phyloP scores from a whole-genome alignment of 1,140 invertebrate genomes.

The Drosophila gunungcola region DNA sequence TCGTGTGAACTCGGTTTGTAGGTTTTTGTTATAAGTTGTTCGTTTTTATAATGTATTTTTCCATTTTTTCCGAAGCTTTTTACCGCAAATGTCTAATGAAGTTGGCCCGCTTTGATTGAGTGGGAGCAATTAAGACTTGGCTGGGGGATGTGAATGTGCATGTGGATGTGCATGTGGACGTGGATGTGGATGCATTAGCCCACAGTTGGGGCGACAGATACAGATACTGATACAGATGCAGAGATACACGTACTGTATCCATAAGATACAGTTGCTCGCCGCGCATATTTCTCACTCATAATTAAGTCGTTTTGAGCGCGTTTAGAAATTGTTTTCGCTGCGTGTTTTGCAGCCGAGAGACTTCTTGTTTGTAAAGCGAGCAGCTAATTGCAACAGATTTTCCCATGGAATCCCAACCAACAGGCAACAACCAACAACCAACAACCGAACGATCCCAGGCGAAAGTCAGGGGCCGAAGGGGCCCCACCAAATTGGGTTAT shows the following conservation, averaged over 20 bases:
- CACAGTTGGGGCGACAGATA: neutral
- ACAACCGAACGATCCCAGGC: conserved; percentile 26
- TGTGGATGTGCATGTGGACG: neutral
- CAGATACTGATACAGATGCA: conserved; percentile 11
- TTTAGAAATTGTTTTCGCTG: conserved; percentile 84
- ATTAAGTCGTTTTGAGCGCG: conserved; percentile 82
- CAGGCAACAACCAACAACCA: conserved; percentile 9
- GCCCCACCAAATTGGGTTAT: conserved; percentile 71
- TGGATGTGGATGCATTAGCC: conserved; percentile 6
- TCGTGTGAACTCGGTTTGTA: conserved; percentile 83
- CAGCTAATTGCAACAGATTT: conserved; percentile 82
- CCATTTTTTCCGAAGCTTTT: conserved; percentile 54
- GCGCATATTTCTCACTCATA: conserved; percentile 82
- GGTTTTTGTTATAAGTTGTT: conserved; percentile 72
- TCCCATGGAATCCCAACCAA: conserved; percentile 55
- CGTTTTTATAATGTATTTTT: conserved; percentile 25
- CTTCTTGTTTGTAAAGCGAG: conserved; percentile 68
- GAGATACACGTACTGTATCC: conserved; percentile 32
- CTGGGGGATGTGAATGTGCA: neutral
- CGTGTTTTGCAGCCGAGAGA: conserved; percentile 48
- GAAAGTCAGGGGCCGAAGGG: conserved; percentile 50
- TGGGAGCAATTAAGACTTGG: conserved; percentile 71
- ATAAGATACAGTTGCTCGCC: conserved; percentile 68
- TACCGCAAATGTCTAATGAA: conserved; percentile 83
- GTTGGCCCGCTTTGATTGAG: conserved; percentile 82